Conservation (phyloP, 2,113 vertebrate species). For the Mustela nigripes region DNA sequence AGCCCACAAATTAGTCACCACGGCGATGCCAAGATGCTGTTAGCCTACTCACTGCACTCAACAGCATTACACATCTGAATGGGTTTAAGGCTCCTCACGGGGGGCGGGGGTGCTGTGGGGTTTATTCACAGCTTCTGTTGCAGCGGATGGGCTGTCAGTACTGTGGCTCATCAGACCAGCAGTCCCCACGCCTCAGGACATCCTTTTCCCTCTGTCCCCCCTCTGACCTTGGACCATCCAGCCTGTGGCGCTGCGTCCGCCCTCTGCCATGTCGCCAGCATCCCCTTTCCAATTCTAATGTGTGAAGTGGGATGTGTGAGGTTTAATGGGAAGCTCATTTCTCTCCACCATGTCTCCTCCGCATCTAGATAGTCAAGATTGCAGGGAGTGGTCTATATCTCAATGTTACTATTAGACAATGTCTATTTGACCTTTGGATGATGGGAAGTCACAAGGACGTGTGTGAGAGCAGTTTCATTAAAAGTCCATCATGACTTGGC, state of each 20-base stretch:
- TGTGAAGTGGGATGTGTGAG: not conserved
- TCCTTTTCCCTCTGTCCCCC: not conserved
- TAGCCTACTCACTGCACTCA: conserved; percentile 56
- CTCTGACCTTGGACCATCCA: not conserved
- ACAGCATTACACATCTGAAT: conserved; percentile 45
- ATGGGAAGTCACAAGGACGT: not conserved
- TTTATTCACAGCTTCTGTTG: not conserved
- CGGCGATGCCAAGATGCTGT: conserved; percentile 58
- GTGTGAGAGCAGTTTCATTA: conserved; percentile 64
- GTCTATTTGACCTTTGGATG: not conserved
- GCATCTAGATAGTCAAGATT: not conserved
- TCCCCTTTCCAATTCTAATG: not conserved
- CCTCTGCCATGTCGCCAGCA: not conserved
- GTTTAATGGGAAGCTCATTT: not conserved
- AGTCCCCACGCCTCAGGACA: not conserved
- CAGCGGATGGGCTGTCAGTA: not conserved
- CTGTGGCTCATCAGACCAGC: not conserved
- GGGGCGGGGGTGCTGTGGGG: not conserved
- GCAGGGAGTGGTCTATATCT: not conserved
- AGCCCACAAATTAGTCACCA: conserved; percentile 74
- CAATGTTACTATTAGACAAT: not conserved
- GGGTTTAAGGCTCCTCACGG: not conserved
- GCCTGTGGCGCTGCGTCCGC: not conserved
- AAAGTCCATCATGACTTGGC: conserved; percentile 56
- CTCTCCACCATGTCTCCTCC: not conserved